These are phyloP conservation scores for Nycteola revayana DNA, from an alignment of 2,888 invertebrate genomes.

Conservation along the genomic window DNA sequence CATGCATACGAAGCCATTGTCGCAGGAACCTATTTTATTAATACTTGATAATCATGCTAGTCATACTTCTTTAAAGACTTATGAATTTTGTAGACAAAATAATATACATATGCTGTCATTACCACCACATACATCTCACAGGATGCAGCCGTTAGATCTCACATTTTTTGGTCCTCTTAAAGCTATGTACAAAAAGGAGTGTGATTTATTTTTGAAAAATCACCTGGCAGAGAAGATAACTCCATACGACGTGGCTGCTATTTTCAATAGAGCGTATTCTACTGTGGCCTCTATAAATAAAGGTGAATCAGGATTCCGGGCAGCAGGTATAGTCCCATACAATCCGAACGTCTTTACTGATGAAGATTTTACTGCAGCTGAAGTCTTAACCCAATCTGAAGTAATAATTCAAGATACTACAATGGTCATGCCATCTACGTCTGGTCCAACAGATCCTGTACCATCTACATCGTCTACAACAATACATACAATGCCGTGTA, in stretches of 20 bases:
- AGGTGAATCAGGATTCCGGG: conserved; percentile 43
- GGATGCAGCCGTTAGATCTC: conserved; percentile 30
- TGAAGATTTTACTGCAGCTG: no score
- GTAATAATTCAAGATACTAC: no score
- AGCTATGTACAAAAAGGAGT: conserved; percentile 31
- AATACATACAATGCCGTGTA: no score
- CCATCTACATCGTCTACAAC: no score
- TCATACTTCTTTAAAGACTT: conserved; percentile 27
- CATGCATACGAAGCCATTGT: conserved; percentile 34
- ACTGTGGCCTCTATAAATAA: conserved; percentile 36
- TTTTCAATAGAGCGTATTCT: conserved; percentile 15
- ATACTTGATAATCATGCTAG: conserved; percentile 31
- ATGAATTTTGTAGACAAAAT: conserved; percentile 26
- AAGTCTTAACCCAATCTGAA: no score
- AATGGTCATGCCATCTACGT: no score
- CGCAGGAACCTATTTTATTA: conserved; percentile 42
- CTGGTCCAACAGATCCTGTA: no score
- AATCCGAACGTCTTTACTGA: no score
- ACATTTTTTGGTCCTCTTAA: conserved; percentile 11
- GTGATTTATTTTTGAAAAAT: conserved; percentile 37
- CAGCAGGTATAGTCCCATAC: no score
- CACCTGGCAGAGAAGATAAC: conserved; percentile 29
- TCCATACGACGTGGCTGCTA: conserved; percentile 36
- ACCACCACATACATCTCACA: conserved; percentile 30
- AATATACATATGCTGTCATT: conserved; percentile 23